Evolutionary conservation across 2,888 invertebrate genomes (phyloP).

Genomic region (Drosophila rubida): DNA sequence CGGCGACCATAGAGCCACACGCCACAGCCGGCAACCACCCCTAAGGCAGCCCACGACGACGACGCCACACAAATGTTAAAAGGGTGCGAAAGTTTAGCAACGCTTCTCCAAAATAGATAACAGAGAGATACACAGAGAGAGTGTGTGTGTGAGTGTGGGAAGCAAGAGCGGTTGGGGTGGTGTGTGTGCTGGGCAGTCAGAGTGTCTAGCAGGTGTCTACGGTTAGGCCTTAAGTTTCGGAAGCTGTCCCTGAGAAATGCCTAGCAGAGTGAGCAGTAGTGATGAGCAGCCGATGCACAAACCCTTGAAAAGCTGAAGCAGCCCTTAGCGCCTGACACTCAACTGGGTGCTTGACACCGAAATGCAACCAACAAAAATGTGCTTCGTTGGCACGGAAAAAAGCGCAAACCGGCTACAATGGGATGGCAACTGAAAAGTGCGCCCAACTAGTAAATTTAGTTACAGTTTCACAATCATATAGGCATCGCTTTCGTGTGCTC

Average conservation of each 20-base stretch:
- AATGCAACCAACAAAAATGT: conserved; percentile 39
- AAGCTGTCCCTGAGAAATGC: conserved; percentile 24
- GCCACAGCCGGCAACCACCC: conserved; percentile 51
- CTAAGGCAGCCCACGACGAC: conserved; percentile 43
- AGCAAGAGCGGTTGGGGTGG: conserved; percentile 25
- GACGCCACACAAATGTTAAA: conserved; percentile 39
- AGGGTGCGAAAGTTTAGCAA: conserved; percentile 76
- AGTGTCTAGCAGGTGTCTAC: conserved; percentile 55
- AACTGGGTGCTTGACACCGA: conserved; percentile 55
- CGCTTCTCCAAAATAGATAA: conserved; percentile 52
- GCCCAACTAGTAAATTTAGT: neutral
- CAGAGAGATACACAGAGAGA: neutral
- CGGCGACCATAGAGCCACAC: conserved; percentile 46
- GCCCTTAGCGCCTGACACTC: conserved; percentile 39
- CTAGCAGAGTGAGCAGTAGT: conserved; percentile 13
- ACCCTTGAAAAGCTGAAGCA: conserved; percentile 28
- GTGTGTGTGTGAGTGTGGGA: neutral
- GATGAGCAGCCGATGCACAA: conserved; percentile 8
- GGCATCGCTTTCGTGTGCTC: neutral
- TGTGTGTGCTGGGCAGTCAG: conserved; percentile 64
- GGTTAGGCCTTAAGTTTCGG: conserved; percentile 27
- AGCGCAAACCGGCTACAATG: conserved; percentile 23
- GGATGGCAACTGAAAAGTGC: neutral
- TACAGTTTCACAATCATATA: neutral
- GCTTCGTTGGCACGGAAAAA: conserved; percentile 19